Conservation (phyloP, 2,797 vertebrate species). For the Rhabdomys pumilio region DNA sequence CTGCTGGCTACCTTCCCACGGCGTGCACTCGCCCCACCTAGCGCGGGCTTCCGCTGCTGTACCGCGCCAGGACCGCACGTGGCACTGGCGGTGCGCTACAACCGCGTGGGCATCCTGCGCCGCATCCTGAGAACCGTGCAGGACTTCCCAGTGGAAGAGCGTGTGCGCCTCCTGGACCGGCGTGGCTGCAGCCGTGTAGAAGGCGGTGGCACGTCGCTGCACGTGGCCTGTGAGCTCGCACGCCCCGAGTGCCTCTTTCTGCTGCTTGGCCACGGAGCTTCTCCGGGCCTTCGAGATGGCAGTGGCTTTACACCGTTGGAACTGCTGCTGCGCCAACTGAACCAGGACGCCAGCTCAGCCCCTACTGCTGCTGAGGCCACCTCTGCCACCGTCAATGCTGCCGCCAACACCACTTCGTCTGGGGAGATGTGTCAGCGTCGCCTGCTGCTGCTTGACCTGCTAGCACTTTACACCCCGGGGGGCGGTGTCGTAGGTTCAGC, state of each 20-base stretch:
- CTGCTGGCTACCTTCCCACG: constrained; percentile 92
- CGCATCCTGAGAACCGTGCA: constrained; percentile 91
- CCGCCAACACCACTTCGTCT: neutral
- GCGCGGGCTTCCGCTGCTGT: constrained; percentile 94
- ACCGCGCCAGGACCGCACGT: constrained; percentile 92
- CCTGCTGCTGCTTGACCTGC: constrained; percentile 92
- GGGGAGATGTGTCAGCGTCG: constrained; percentile 85
- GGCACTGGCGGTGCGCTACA: constrained; percentile 94
- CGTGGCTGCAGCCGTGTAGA: constrained; percentile 93
- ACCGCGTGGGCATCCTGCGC: constrained; percentile 92
- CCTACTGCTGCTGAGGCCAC: neutral
- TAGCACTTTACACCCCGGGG: constrained; percentile 93
- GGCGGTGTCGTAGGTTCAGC: constrained; percentile 83
- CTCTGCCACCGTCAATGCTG: neutral
- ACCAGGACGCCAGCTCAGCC: constrained; percentile 31
- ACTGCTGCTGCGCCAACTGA: constrained; percentile 91
- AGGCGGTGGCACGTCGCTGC: constrained; percentile 93
- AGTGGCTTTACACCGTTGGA: constrained; percentile 91
- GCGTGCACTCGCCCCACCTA: constrained; percentile 91
- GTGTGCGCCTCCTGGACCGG: constrained; percentile 90
- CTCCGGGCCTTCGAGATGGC: constrained; percentile 88
- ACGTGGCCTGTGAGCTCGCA: constrained; percentile 94
- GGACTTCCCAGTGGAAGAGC: constrained; percentile 83
- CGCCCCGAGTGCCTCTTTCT: constrained; percentile 93
- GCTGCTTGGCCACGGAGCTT: constrained; percentile 93